These are phyloP conservation scores for Acrocephalus arundinaceus DNA, from an alignment of 2,113 vertebrate species.

Conservation along the genomic window DNA sequence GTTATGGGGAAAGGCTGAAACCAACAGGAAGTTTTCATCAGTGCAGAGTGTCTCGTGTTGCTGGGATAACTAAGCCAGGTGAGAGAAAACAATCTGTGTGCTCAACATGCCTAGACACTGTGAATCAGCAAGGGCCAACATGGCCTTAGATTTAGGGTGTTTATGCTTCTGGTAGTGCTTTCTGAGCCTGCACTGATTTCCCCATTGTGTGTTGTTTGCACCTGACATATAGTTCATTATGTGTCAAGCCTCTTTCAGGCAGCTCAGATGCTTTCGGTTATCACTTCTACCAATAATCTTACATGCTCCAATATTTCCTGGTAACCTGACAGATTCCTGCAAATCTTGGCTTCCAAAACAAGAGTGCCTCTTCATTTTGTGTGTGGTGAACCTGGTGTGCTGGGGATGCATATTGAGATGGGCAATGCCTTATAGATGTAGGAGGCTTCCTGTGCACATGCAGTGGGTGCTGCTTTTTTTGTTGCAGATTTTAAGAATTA, in stretches of 20 bases:
- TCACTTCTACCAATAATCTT: neutral
- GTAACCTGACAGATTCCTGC: neutral
- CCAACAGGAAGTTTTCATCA: neutral
- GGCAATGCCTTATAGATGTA: neutral
- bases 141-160: neutral
- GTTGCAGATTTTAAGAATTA: neutral
- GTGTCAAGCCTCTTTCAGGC: neutral
- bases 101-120: neutral
- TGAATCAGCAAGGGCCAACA: neutral
- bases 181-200: neutral
- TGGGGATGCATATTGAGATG: accelerated
- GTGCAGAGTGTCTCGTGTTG: accelerated
- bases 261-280: neutral
- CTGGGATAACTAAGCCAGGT: neutral
- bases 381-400: neutral
- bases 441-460: neutral
- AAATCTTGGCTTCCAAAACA: neutral
- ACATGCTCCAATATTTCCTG: neutral
- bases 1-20: neutral
- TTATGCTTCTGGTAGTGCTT: neutral
- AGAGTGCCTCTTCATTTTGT: neutral
- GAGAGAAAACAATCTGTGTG: neutral
- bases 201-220: neutral
- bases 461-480: neutral
- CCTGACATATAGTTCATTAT: neutral